Conservation (phyloP, 2,888 invertebrate species). For the Tinea semifulvella region DNA sequence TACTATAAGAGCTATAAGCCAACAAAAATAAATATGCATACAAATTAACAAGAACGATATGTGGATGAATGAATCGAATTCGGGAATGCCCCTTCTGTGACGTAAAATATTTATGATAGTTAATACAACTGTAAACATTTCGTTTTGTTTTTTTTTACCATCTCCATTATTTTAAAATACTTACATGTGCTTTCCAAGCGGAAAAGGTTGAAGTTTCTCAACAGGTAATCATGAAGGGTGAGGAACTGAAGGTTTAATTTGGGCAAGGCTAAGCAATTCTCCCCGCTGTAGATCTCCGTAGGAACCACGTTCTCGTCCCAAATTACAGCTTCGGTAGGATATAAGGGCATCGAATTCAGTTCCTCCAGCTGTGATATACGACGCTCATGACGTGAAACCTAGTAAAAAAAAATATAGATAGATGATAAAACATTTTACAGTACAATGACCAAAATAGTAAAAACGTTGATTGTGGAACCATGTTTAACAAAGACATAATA, state of each 20-base stretch:
- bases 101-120: no score
- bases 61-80: no score
- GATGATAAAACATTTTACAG: no score
- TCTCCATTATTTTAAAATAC: conserved; percentile 32
- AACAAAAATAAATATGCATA: no score
- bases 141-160: no score
- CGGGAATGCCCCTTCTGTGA: no score
- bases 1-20: no score
- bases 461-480: no score
- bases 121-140: no score
- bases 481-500: no score
- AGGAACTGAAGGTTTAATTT: conserved; percentile 98
- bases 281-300: conserved; percentile 95
- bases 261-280: conserved; percentile 94
- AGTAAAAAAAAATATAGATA: conserved; percentile 15
- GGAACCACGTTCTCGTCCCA: conserved; percentile 99
- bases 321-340: conserved; percentile 97
- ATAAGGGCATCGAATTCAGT: conserved; percentile 97
- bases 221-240: conserved; percentile 96
- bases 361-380: conserved; percentile 92
- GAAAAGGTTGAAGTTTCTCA: conserved; percentile 97
- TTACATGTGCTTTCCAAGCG: conserved; percentile 96
- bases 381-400: conserved; percentile 87
- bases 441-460: no score
- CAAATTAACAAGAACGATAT: no score